Evolutionary conservation across 1,140 invertebrate species (phyloP).

Genomic region (Atta colombica): DNA sequence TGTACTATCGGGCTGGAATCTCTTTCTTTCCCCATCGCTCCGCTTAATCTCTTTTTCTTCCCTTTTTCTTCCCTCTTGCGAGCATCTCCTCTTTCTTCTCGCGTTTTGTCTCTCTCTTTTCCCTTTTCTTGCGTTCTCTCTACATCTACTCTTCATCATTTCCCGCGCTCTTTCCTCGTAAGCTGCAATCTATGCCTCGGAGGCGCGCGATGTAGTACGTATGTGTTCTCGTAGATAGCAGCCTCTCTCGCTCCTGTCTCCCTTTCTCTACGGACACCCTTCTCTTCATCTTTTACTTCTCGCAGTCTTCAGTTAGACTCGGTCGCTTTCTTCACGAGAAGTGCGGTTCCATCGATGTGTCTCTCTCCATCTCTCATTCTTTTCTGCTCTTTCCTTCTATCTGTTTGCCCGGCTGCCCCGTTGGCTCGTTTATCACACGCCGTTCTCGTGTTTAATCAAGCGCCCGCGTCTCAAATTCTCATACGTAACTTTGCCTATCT

Average conservation of each 20-base stretch:
- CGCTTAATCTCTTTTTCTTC: constrained; percentile 49
- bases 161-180: constrained; percentile 47
- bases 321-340: constrained; percentile 42
- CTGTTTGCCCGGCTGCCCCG: constrained; percentile 34
- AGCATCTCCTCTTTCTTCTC: constrained; percentile 2
- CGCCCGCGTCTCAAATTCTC: constrained; percentile 51
- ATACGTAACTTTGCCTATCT: constrained; percentile 51
- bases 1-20: constrained; percentile 70
- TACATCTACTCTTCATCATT: constrained; percentile 52
- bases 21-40: constrained; percentile 47
- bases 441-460: constrained; percentile 60
- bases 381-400: constrained; percentile 21
- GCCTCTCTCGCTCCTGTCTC: constrained; percentile 17
- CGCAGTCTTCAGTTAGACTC: constrained; percentile 36
- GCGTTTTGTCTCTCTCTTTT: neutral
- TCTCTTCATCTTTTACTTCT: constrained; percentile 46
- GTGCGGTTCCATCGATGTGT: constrained; percentile 43
- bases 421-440: constrained; percentile 56
- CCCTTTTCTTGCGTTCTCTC: constrained; percentile 22
- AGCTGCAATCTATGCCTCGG: constrained; percentile 58
- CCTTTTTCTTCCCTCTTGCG: constrained; percentile 32
- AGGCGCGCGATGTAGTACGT: constrained; percentile 49
- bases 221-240: constrained; percentile 53
- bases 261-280: constrained; percentile 33
- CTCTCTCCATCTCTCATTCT: constrained; percentile 47